phyloP scores from a whole-genome alignment of 2,797 vertebrate genomes.

The Salmo trutta region DNA sequence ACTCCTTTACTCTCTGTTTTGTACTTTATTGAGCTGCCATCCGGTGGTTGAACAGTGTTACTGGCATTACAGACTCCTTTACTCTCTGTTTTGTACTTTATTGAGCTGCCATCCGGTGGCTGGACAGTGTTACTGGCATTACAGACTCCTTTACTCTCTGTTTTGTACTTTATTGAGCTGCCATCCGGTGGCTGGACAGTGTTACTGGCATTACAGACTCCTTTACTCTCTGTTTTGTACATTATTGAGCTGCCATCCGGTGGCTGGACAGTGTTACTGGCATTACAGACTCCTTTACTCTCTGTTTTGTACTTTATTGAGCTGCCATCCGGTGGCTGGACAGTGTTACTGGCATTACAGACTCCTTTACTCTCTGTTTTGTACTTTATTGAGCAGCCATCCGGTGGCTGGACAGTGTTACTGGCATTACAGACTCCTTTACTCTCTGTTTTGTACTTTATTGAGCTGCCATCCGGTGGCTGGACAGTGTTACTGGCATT shows the following conservation, averaged over 20 bases:
- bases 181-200: conserved; percentile 41
- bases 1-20: not conserved
- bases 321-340: conserved; percentile 41
- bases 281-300: not conserved
- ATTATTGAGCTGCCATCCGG: conserved; percentile 30
- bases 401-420: conserved; percentile 35
- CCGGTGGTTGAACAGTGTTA: conserved; percentile 35
- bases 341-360: conserved; percentile 7
- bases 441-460: not conserved
- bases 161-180: not conserved
- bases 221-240: not conserved
- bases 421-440: not conserved
- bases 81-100: not conserved
- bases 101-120: conserved; percentile 41
- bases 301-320: not conserved
- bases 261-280: conserved; percentile 29
- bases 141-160: not conserved
- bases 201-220: conserved; percentile 1
- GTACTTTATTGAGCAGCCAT: conserved; percentile 20
- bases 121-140: conserved; percentile 6
- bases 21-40: conserved; percentile 21
- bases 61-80: not conserved
- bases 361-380: not conserved
- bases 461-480: conserved; percentile 41
- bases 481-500: conserved; percentile 5